Conservation (phyloP, 2,888 invertebrate species). For the Tanytarsus gracilentus region DNA sequence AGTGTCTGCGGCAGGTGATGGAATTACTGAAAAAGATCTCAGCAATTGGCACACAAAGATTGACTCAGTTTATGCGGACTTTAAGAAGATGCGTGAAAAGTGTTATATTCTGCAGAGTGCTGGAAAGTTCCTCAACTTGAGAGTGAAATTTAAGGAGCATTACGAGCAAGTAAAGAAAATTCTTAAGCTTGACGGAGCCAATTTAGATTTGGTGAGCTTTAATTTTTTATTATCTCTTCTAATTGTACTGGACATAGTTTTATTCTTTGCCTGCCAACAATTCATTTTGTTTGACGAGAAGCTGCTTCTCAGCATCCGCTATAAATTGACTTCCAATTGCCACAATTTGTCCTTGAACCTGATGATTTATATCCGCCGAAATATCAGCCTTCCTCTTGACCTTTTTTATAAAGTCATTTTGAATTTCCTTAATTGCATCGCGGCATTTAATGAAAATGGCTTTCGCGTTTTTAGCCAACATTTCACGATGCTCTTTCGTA, state of each 20-base stretch:
- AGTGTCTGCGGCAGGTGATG: neutral
- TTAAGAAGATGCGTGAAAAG: constrained; percentile 37
- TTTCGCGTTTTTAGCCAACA: constrained; percentile 80
- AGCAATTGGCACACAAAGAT: constrained; percentile 39
- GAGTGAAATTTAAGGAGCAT: constrained; percentile 30
- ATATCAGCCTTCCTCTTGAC: constrained; percentile 60
- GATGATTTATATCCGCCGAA: constrained; percentile 60
- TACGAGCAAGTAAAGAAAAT: constrained; percentile 13
- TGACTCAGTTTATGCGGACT: constrained; percentile 36
- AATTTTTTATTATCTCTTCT: constrained; percentile 15
- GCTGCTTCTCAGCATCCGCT: constrained; percentile 53
- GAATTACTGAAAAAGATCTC: constrained; percentile 33
- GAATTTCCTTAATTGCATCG: constrained; percentile 64
- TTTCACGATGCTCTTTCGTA: constrained; percentile 86
- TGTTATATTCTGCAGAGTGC: constrained; percentile 38
- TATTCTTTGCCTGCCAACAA: constrained; percentile 49
- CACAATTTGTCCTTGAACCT: constrained; percentile 60
- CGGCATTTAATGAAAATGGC: constrained; percentile 67
- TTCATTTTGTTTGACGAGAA: constrained; percentile 65
- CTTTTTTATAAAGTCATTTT: constrained; percentile 61
- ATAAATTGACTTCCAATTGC: constrained; percentile 60
- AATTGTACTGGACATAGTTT: no score
- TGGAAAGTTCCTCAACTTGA: constrained; percentile 37
- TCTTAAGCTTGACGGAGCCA: neutral
- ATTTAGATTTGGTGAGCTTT: constrained; percentile 16